Base-by-base conservation (phyloP, 2,888 invertebrate species). In the Stenodera caucasica region DNA sequence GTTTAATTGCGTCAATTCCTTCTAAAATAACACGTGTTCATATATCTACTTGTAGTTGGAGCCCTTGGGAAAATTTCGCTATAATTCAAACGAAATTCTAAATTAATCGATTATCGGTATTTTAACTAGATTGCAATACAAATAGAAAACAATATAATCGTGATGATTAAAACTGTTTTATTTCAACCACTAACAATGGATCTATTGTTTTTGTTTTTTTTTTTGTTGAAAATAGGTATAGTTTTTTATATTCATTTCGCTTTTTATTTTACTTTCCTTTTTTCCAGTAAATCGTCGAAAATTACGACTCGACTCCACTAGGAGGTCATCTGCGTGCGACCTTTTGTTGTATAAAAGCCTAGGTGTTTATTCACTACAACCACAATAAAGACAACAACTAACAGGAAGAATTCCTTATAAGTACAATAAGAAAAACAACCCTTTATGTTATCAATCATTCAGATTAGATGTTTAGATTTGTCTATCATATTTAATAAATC, bases 1-100 rank as follows among this genome's bases (percentile, higher is more conserved):
- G 57, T 66, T 77, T 78, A 78, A 78, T 77, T 77, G 76, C 77
- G 71, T 73, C 76, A 61, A 67, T 74, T 76, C 72, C 72, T 75
- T 72, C 66, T 67, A 70, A n/a, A 40, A 40, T 15, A 74, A 76
- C 71, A 71, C 71, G 71, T 71, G 71, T 66, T 40, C 15, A 40
- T 40, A 18, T 40, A 30, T 4, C 18, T 8, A n/a, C n/a, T n/a
- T n/a, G n/a, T n/a, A n/a, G n/a, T 18, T 5, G 14, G 14, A 40
- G 9, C 37, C 37, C 18, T 40, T 40, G 37, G 37, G 37, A 40
- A 40, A 40, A 9, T 40, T 7, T 15, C 18, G 18, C 2, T n/a
- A n/a, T n/a, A n/a, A n/a, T n/a, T n/a, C n/a, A 26, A 26, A 4
- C 26, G 26, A 26, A 26, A 26, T 4, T 26, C 26, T 26, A 26